Percentiles rank a stretch among this genome's conserved stretches.
These are phyloP conservation scores for Oryctolagus cuniculus DNA, from an alignment of 2,113 vertebrate species.

Conservation along the genomic window DNA sequence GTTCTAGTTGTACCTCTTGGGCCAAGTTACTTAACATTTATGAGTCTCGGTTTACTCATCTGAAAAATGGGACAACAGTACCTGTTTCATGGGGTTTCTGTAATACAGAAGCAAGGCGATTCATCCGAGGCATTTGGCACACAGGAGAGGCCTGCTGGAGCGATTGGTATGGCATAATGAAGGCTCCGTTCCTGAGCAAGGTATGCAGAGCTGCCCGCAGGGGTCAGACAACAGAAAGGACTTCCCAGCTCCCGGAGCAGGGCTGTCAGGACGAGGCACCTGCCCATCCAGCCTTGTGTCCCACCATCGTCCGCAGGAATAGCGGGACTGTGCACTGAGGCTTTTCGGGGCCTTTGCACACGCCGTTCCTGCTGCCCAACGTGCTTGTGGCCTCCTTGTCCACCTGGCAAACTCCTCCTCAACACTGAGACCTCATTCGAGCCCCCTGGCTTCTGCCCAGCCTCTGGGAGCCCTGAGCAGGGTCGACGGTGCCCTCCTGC, in stretches of 20 bases:
- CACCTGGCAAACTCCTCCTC: slow-evolving; percentile 9
- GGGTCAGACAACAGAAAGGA: background rate
- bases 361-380: background rate
- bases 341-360: background rate
- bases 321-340: background rate
- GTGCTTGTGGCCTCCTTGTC: slow-evolving; percentile 1
- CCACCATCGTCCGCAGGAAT: background rate
- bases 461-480: background rate
- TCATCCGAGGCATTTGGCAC: background rate
- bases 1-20: background rate
- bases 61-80: background rate
- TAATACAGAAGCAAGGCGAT: slow-evolving; percentile 2
- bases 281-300: background rate
- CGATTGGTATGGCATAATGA: background rate
- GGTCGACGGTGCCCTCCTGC: background rate
- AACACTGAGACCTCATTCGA: background rate
- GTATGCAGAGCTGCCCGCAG: background rate
- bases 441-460: background rate
- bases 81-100: background rate
- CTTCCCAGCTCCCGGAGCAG: background rate
- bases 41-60: background rate
- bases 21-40: slow-evolving; percentile 17
- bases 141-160: background rate
- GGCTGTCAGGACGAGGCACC: background rate
- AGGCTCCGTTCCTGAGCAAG: background rate